Conservation (phyloP, 2,888 invertebrate species). For the Xestobium rufovillosum region DNA sequence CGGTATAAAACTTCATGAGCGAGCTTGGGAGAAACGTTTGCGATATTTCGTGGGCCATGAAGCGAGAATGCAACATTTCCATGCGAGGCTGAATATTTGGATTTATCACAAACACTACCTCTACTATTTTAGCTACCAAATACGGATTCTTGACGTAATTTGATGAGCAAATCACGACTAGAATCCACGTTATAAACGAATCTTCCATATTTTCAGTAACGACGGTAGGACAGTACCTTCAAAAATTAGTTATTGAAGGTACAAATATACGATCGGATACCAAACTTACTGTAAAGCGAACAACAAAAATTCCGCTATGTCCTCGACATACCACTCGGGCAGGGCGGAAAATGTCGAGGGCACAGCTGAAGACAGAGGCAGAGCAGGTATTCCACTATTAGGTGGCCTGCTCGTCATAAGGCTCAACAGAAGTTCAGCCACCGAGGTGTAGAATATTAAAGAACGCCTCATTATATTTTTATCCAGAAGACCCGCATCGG, state of each 20-base stretch:
- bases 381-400: constrained; percentile 44
- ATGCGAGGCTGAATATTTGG: constrained; percentile 54
- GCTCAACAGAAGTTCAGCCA: constrained; percentile 68
- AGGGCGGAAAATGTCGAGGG: constrained; percentile 77
- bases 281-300: constrained; percentile 83
- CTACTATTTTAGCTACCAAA: constrained; percentile 91
- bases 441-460: constrained; percentile 80
- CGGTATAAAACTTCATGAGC: constrained; percentile 97
- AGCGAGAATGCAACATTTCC: constrained; percentile 56
- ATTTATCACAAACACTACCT: constrained; percentile 76
- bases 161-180: constrained; percentile 84
- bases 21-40: constrained; percentile 77
- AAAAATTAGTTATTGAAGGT: not conserved
- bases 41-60: constrained; percentile 83
- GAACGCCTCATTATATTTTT: constrained; percentile 72
- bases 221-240: constrained; percentile 66
- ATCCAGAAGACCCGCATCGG: constrained; percentile 85
- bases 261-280: constrained; percentile 6
- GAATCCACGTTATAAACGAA: constrained; percentile 78
- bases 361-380: constrained; percentile 54
- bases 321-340: constrained; percentile 97
- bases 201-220: constrained; percentile 73
- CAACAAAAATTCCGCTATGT: constrained; percentile 91
- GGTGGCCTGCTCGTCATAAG: constrained; percentile 53
- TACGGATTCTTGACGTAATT: constrained; percentile 94